phyloP scores from a whole-genome alignment of 2,113 vertebrate genomes.

The Chaetops frenatus region DNA sequence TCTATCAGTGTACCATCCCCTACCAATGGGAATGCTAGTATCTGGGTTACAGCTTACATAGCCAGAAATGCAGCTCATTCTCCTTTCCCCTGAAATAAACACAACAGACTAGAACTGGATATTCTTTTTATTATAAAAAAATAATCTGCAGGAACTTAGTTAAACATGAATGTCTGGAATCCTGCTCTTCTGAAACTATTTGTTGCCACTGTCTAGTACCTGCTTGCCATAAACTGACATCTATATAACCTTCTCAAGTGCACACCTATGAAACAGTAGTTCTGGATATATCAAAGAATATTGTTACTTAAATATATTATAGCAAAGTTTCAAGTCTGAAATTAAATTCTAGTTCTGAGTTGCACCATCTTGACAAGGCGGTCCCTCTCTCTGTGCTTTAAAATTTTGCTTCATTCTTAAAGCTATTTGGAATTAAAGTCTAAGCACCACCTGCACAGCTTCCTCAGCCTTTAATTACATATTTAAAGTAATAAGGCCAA shows the following conservation, averaged over 20 bases:
- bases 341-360: neutral
- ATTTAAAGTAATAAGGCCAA: neutral
- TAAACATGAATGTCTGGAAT: neutral
- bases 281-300: neutral
- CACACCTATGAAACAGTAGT: neutral
- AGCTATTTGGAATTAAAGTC: neutral
- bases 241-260: neutral
- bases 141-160: fast-evolving
- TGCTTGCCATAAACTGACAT: neutral
- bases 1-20: neutral
- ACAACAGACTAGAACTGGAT: neutral
- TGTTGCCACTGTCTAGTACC: neutral
- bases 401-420: neutral
- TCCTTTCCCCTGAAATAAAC: neutral
- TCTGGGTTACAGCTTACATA: neutral
- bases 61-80: neutral
- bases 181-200: neutral
- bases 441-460: neutral
- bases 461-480: neutral
- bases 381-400: neutral
- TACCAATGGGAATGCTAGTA: neutral
- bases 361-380: neutral
- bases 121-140: neutral
- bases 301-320: neutral
- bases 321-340: neutral